Conservation (phyloP, 2,888 invertebrate species). For the Drosophila mulleri region DNA sequence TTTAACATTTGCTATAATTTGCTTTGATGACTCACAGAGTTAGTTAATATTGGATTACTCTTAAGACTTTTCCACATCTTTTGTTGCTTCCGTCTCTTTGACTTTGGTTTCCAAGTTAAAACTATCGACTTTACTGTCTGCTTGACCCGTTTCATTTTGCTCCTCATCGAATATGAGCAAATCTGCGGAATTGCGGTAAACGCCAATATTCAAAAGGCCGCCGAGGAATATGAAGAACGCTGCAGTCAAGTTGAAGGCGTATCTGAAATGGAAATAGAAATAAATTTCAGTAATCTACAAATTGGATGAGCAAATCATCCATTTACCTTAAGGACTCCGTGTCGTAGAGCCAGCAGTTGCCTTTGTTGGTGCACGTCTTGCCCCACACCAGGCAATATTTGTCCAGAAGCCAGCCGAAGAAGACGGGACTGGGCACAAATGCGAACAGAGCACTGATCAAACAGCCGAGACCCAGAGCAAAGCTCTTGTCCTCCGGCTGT, state of each 20-base stretch:
- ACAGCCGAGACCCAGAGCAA: conserved; percentile 88
- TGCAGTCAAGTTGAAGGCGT: conserved; percentile 87
- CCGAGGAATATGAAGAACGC: conserved; percentile 88
- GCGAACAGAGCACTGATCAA: conserved; percentile 88
- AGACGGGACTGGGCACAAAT: conserved; percentile 90
- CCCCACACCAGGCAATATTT: conserved; percentile 90
- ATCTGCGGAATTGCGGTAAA: conserved; percentile 88
- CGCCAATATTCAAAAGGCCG: conserved; percentile 87
- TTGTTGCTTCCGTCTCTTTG: conserved; percentile 12
- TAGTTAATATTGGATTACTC: neutral
- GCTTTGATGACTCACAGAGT: conserved; percentile 12
- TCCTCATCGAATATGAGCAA: conserved; percentile 89
- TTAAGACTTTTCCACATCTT: conserved; percentile 4
- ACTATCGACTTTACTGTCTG: conserved; percentile 3
- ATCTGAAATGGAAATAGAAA: conserved; percentile 69
- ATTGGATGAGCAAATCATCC: neutral
- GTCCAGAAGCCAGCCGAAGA: conserved; percentile 89
- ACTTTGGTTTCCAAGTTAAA: neutral
- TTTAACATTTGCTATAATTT: neutral
- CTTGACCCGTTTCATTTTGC: conserved; percentile 5
- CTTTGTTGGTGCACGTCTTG: conserved; percentile 88
- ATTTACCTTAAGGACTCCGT: conserved; percentile 86
- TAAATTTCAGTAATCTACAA: too few species aligned
- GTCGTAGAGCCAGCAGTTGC: conserved; percentile 91
- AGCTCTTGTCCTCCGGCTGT: conserved; percentile 89